Percentiles rank a stretch among this genome's conserved stretches.
Evolutionary conservation across 2,888 invertebrate genomes (phyloP).

Genomic region (Cordilura impudica): DNA sequence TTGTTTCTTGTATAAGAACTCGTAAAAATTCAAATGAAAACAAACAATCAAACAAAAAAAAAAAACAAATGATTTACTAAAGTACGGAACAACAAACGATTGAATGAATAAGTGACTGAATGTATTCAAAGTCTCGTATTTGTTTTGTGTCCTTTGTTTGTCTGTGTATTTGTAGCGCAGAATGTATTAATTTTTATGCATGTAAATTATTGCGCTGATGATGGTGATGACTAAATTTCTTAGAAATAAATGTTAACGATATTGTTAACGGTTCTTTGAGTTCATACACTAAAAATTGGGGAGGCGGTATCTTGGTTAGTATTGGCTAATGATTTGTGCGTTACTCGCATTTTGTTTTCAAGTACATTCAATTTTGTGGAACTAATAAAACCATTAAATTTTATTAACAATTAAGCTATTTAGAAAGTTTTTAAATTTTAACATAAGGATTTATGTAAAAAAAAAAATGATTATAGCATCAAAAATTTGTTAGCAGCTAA

Average conservation of each 20-base stretch:
- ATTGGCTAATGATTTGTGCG: neutral
- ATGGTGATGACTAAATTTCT: constrained; percentile 56
- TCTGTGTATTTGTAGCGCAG: no score
- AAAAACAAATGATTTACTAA: constrained; percentile 51
- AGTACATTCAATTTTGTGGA: constrained; percentile 3
- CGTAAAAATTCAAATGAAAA: constrained; percentile 50
- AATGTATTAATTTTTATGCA: neutral
- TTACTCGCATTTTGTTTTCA: neutral
- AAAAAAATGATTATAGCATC: neutral
- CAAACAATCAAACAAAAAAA: constrained; percentile 40
- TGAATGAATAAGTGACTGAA: neutral
- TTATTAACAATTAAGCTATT: constrained; percentile 49
- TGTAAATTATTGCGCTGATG: constrained; percentile 25
- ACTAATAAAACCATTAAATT: constrained; percentile 48
- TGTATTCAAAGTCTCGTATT: neutral
- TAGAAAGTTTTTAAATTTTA: constrained; percentile 5
- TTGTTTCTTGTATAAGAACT: constrained; percentile 31
- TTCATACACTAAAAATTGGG: constrained; percentile 6
- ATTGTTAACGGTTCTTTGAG: constrained; percentile 50
- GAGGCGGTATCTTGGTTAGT: constrained; percentile 27
- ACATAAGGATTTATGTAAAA: no score
- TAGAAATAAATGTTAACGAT: constrained; percentile 51
- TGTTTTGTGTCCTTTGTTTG: neutral
- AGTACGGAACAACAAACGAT: constrained; percentile 27
- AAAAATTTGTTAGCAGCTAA: neutral